Evolutionary conservation across 2,797 vertebrate species (phyloP).

Genomic region (Ciconia nigra): DNA sequence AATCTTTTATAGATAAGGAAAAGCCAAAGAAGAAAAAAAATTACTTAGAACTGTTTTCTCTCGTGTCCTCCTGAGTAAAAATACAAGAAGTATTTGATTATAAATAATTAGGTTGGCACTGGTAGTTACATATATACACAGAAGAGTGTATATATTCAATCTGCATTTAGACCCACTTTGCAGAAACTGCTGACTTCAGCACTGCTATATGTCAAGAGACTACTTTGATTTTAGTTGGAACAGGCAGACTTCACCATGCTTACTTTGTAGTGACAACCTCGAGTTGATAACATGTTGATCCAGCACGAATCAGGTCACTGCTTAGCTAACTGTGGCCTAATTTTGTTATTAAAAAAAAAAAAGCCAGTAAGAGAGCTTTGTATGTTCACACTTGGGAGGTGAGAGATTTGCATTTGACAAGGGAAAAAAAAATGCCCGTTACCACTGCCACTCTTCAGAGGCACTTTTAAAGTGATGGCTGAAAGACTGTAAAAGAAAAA

Average conservation of each 20-base stretch:
- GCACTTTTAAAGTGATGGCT: neutral
- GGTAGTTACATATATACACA: neutral
- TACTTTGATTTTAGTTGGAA: constrained; percentile 60
- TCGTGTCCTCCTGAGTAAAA: constrained; percentile 47
- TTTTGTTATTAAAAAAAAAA: constrained; percentile 4
- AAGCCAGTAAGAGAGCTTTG: neutral
- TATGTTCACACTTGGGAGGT: constrained; percentile 1
- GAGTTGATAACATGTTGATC: constrained; percentile 60
- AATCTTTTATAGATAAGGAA: constrained; percentile 15
- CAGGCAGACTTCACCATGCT: constrained; percentile 51
- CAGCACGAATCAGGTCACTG: constrained; percentile 63
- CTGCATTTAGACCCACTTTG: constrained; percentile 29
- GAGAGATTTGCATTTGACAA: constrained; percentile 49
- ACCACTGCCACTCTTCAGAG: neutral
- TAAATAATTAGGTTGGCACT: constrained; percentile 63
- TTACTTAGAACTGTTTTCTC: neutral
- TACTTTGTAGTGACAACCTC: constrained; percentile 64
- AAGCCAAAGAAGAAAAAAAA: neutral
- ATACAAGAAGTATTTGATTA: constrained; percentile 60
- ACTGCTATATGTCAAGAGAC: neutral
- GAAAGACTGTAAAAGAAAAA: neutral
- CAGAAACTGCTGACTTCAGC: constrained; percentile 50
- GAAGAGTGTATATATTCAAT: constrained; percentile 19
- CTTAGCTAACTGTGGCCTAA: constrained; percentile 41
- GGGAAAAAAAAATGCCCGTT: neutral